Conservation (phyloP, 2,888 invertebrate genomes). For the Leptarthrus brevirostris region DNA sequence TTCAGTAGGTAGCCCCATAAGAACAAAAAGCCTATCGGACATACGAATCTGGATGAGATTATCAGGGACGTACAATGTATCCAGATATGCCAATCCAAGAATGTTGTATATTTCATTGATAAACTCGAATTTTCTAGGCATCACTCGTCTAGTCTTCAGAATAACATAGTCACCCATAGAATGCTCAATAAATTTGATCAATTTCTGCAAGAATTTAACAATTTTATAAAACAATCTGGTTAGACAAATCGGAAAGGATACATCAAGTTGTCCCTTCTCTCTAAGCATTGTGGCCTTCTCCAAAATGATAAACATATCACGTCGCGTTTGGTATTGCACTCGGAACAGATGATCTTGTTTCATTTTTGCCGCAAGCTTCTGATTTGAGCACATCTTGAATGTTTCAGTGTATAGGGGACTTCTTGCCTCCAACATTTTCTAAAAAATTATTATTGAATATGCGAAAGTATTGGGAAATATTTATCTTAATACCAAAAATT, state of each 20-base stretch:
- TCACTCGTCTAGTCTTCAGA: constrained; percentile 62
- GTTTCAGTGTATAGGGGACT: constrained; percentile 61
- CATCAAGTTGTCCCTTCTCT: constrained; percentile 57
- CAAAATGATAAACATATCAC: constrained; percentile 60
- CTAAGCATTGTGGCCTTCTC: constrained; percentile 58
- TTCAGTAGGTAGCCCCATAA: constrained; percentile 35
- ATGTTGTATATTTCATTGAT: constrained; percentile 64
- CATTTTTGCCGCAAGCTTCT: constrained; percentile 56
- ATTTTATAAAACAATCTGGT: neutral
- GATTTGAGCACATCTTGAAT: constrained; percentile 58
- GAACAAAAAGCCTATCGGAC: constrained; percentile 21
- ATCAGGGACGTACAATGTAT: constrained; percentile 55
- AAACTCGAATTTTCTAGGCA: constrained; percentile 66
- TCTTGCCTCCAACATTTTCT: constrained; percentile 64
- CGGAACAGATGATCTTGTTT: constrained; percentile 59
- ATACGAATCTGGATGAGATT: constrained; percentile 3
- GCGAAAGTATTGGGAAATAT: too few species aligned
- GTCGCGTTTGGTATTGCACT: constrained; percentile 62
- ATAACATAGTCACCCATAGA: constrained; percentile 63
- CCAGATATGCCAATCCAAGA: constrained; percentile 62
- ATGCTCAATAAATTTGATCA: constrained; percentile 59
- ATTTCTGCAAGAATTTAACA: constrained; percentile 7
- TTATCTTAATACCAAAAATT: constrained; percentile 61
- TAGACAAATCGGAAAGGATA: constrained; percentile 47
- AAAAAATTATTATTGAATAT: too few species aligned